Base-by-base conservation (phyloP, 2,113 vertebrate genomes). In the Psilopogon haemacephalus region DNA sequence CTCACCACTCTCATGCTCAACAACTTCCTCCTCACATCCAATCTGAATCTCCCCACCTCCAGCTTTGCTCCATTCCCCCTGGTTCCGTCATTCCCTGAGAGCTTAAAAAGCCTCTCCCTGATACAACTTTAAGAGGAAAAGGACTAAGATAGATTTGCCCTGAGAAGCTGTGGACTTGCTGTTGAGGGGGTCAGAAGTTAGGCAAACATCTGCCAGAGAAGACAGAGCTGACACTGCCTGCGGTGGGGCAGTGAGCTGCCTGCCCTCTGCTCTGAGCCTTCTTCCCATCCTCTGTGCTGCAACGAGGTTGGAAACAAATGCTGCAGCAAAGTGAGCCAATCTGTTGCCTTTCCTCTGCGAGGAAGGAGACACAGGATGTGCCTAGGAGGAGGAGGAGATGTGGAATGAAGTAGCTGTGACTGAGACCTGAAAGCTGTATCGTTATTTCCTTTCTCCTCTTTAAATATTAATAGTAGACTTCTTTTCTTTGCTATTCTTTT, bases 361-460 rank as follows among this genome's bases (percentile, higher is more conserved):
- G 75, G 59, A 55, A 64, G 40, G 58, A 60, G 52, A 28, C 37
- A 9, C 15, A 60, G 46, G 26, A 16, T 72, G 37, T 84, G n/a
- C 37, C 55, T 13, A 21, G 67, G 56, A 62, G 77, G 77, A 62
- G 77, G 77, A 78, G 64, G 28, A 59, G 14, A 60, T 65, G 26
- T 63, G 23, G 63, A 75, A 69, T 55, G 64, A 65, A 84, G 27
- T 54, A 82, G 16, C 68, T 76, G 40, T 69, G 63, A 24, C 65
- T 16, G 50, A 79, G 82, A 16, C 59, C 12, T 37, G 33, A 91
- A 80, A 55, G 52, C 32, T 55, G 23, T 73, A 16, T 67, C 35
- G 37, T 74, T 38, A n/a, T 38, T 92, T 89, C 59, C 37, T 86
- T 90, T 58, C 40, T 91, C 88, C 54, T 76, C 50, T 92, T 87